Evolutionary conservation across 1,140 invertebrate genomes (phyloP), one percentile per base, ranked within the genome.

Genomic region (Tribolium castaneum): DNA sequence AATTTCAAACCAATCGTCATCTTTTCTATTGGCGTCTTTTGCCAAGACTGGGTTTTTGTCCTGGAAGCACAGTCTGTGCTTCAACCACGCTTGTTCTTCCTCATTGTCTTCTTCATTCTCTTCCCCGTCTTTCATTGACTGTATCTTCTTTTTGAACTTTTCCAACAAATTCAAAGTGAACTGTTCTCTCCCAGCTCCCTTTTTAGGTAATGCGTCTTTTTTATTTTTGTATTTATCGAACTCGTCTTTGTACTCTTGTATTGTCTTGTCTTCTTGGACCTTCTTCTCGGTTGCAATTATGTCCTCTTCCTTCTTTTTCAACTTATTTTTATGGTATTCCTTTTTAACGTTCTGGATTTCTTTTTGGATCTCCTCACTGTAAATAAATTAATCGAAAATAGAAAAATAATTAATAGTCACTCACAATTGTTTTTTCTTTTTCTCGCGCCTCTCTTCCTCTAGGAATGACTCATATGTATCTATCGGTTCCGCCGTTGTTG

Each of bases 1-100:
- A 75, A 98, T 96, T 84, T 98, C 96, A 86, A 98, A 99, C 95
- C 98, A 97, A 86, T 99, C 97, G 82, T 97, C 94, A 73, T 93
- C 91, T 86, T 97, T 97, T 3, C 93, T 95, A 82, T 96, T 99
- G 0, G 98, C 98, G 90, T 99, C 98, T 86, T 98, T 97, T 0
- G 98, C 98, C 70, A 97, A 88, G 12, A 96, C 92, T 0, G 93
- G 91, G 0, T 88, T 89, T 77, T 92, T 90, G 6, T 94, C 92
- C 79, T 96, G 93, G 85, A 96, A 97, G 9, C 91, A 88, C 7
- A 99, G 88, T 39, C 90, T 91, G 84, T 98, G 96, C 3, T 90
- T 89, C 85, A 98, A 79, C 85, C 84, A 86, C 62, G 70, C 83
- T 72, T 85, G 81, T 7, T 81, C 84, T 45, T 87, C 81, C 1